Conservation (phyloP, 2,113 vertebrate genomes). For the Sorex araneus region DNA sequence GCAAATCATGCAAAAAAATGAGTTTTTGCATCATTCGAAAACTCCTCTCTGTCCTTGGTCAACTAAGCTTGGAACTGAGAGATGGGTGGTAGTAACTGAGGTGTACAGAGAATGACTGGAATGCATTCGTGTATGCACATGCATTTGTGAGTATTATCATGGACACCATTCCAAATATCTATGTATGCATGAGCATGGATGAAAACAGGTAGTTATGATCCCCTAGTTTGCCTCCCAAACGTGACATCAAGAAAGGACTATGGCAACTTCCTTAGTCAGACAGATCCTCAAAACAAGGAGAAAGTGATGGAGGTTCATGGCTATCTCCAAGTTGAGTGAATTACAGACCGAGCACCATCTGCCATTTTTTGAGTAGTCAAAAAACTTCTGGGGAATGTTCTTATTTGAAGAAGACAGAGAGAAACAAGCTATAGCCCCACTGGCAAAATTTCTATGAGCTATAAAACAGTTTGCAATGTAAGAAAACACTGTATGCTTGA, state of each 20-base stretch:
- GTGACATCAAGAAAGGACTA: conserved; percentile 50
- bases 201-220: background rate
- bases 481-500: conserved; percentile 60
- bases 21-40: conserved; percentile 38
- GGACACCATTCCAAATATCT: conserved; percentile 31
- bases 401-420: conserved; percentile 61
- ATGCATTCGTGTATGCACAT: background rate
- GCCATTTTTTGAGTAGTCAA: conserved; percentile 65
- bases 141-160: conserved; percentile 18
- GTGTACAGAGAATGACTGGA: background rate
- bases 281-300: conserved; percentile 58
- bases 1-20: no score
- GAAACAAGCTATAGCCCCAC: conserved; percentile 32
- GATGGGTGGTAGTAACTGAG: background rate
- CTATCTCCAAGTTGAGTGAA: conserved; percentile 38
- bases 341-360: conserved; percentile 46
- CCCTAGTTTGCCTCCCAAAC: background rate
- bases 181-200: background rate
- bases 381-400: conserved; percentile 43
- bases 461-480: conserved; percentile 67
- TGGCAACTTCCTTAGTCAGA: conserved; percentile 62
- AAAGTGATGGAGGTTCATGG: conserved; percentile 17
- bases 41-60: conserved; percentile 38
- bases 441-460: conserved; percentile 49
- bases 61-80: conserved; percentile 43